phyloP scores from a whole-genome alignment of 2,888 invertebrate species.

The Zygogramma bicolorata region DNA sequence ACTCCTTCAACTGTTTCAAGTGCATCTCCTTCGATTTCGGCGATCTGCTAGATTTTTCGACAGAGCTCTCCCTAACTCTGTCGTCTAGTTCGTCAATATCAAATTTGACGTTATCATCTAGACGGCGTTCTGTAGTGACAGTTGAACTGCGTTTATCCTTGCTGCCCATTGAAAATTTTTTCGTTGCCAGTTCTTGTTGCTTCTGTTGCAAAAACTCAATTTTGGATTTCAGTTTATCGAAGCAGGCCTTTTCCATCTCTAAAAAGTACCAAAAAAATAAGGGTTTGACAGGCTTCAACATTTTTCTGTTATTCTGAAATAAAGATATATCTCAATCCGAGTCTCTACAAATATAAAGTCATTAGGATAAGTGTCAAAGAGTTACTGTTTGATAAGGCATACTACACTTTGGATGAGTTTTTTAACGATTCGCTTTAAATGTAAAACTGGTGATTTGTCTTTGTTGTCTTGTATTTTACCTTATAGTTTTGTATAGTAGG shows the following conservation, averaged over 20 bases:
- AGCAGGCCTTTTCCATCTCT: constrained; percentile 57
- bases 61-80: neutral
- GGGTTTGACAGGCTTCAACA: no score
- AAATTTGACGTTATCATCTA: neutral
- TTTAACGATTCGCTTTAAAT: no score
- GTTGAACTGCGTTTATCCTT: neutral
- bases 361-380: no score
- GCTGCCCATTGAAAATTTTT: constrained; percentile 33
- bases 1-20: constrained; percentile 52
- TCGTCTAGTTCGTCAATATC: neutral
- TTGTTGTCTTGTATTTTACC: no score
- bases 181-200: constrained; percentile 53
- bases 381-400: no score
- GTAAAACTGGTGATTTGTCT: no score
- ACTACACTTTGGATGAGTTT: no score
- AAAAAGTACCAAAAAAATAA: no score
- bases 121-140: neutral
- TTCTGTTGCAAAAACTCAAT: neutral
- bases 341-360: no score
- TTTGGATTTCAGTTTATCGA: constrained; percentile 50
- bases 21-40: constrained; percentile 52
- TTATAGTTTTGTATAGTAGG: no score
- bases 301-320: no score
- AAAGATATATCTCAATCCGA: no score
- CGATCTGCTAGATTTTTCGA: constrained; percentile 16